Evolutionary conservation across 1,140 invertebrate species (phyloP).

Genomic region (Drosophila lowei): DNA sequence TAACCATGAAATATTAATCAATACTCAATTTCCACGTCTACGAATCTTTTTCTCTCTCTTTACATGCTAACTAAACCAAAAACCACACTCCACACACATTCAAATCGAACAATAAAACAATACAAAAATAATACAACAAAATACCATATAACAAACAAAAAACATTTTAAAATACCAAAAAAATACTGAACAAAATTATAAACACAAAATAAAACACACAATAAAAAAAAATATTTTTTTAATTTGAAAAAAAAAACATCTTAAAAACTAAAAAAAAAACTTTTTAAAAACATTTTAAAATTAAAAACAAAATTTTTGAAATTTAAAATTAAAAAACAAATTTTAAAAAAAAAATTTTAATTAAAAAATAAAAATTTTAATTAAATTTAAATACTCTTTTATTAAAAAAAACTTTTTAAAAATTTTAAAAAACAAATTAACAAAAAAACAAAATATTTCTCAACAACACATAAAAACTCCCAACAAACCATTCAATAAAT

Average conservation of each 20-base stretch:
- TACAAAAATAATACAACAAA: slow-evolving; percentile 26
- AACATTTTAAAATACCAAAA: slow-evolving; percentile 27
- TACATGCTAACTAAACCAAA: slow-evolving; percentile 69
- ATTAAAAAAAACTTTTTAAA: slow-evolving; percentile 9
- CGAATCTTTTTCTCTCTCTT: slow-evolving; percentile 66
- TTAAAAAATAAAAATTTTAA: slow-evolving; percentile 4
- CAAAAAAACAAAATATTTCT: slow-evolving; percentile 14
- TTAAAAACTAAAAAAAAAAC: slow-evolving; percentile 40
- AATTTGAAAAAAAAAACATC: slow-evolving; percentile 10
- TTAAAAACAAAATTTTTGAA: too few species aligned
- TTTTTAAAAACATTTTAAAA: slow-evolving; percentile 11
- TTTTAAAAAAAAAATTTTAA: slow-evolving; percentile 19
- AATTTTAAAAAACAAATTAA: slow-evolving; percentile 18
- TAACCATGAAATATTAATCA: slow-evolving; percentile 72
- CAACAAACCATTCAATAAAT: slow-evolving; percentile 33
- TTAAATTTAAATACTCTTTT: too few species aligned
- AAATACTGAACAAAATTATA: slow-evolving; percentile 33
- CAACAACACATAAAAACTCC: slow-evolving; percentile 33
- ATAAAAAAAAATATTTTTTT: slow-evolving; percentile 11
- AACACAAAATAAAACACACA: slow-evolving; percentile 52
- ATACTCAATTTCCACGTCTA: slow-evolving; percentile 78
- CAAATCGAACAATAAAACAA: too few species aligned
- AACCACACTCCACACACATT: background rate
- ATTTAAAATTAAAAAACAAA: slow-evolving; percentile 36
- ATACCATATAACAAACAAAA: slow-evolving; percentile 11